Conservation (phyloP, 2,797 vertebrate genomes). For the Gymnoscopelus microlampas region DNA sequence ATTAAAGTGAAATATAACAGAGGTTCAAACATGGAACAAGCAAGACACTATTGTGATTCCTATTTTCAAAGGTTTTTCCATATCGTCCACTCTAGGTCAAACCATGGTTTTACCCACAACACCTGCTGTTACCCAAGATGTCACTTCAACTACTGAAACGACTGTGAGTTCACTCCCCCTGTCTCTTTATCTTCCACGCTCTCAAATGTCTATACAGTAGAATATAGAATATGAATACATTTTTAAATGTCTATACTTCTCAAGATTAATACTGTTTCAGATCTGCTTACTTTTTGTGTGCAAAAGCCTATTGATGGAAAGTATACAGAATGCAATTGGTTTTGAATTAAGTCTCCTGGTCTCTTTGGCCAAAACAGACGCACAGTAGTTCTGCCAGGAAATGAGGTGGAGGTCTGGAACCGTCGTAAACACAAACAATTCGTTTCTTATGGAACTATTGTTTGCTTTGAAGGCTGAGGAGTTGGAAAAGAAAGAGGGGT, state of each 20-base stretch:
- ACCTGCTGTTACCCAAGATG: constrained; percentile 52
- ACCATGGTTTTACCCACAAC: constrained; percentile 60
- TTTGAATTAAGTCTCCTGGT: background rate
- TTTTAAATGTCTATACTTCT: too few relatives aligned
- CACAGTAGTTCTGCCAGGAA: constrained; percentile 34
- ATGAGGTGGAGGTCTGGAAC: constrained; percentile 36
- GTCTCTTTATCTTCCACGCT: background rate
- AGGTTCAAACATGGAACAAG: background rate
- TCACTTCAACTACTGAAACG: constrained; percentile 60
- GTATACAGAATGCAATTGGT: background rate
- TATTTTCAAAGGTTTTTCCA: constrained; percentile 24
- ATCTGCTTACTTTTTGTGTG: background rate
- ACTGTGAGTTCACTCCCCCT: constrained; percentile 64
- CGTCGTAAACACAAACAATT: constrained; percentile 55
- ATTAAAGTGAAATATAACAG: constrained; percentile 1
- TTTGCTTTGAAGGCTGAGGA: constrained; percentile 59
- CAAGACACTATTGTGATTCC: constrained; percentile 8
- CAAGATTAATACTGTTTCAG: too few relatives aligned
- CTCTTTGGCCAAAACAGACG: constrained; percentile 28
- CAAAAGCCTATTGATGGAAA: background rate
- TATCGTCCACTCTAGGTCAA: constrained; percentile 66
- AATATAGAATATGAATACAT: too few relatives aligned
- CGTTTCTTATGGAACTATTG: constrained; percentile 52
- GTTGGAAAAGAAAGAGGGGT: constrained; percentile 50
- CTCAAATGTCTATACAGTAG: too few relatives aligned